phyloP scores from a whole-genome alignment of 2,797 vertebrate species.

The Liasis olivaceus region DNA sequence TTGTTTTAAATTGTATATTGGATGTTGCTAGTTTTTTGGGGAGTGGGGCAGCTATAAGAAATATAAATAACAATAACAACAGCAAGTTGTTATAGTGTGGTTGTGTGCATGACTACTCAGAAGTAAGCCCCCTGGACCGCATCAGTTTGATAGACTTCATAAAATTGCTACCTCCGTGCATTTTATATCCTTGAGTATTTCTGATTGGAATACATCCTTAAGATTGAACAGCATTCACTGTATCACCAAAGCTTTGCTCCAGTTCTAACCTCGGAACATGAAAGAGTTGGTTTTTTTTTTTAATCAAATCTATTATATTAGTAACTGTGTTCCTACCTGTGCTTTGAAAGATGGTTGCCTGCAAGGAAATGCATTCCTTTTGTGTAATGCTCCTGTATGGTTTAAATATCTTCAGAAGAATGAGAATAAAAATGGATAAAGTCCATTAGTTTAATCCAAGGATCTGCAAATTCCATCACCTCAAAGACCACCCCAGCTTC shows the following conservation, averaged over 20 bases:
- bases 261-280: slow-evolving; percentile 43
- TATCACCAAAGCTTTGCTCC: slow-evolving; percentile 40
- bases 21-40: not conserved
- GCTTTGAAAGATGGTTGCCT: slow-evolving; percentile 40
- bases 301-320: slow-evolving; percentile 39
- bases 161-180: slow-evolving; percentile 1
- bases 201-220: slow-evolving; percentile 38
- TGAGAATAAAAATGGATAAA: not conserved
- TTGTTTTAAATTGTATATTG: not conserved
- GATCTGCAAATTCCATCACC: not conserved
- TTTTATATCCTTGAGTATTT: slow-evolving; percentile 34
- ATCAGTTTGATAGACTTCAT: not conserved
- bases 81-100: not conserved
- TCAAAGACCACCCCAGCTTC: not conserved
- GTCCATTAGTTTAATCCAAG: no score
- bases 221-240: slow-evolving; percentile 45
- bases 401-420: not conserved
- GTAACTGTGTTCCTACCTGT: slow-evolving; percentile 27
- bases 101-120: not conserved
- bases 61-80: not conserved
- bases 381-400: not conserved
- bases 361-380: slow-evolving; percentile 29
- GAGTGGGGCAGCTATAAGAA: not conserved
- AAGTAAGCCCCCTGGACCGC: not conserved
- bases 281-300: not conserved